Conservation (phyloP, 2,888 invertebrate genomes). For the Himalopsyche japonica region DNA sequence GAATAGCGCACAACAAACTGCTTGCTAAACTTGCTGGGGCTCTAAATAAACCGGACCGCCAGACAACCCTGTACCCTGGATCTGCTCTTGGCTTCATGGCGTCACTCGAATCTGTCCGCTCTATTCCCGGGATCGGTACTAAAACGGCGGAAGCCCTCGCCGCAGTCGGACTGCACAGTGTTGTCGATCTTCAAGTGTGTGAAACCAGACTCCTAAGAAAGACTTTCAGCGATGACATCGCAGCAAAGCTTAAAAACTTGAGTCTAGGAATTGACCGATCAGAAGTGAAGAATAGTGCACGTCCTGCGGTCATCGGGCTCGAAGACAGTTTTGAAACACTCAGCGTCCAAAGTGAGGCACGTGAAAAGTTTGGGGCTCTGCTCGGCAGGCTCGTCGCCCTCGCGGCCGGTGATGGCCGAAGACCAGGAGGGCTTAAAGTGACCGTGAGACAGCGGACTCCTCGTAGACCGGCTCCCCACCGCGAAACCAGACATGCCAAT, state of each 20-base stretch:
- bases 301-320: slow-evolving; percentile 77
- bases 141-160: slow-evolving; percentile 64
- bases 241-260: slow-evolving; percentile 69
- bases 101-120: slow-evolving; percentile 63
- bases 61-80: slow-evolving; percentile 76
- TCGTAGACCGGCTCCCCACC: slow-evolving; percentile 65
- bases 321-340: slow-evolving; percentile 79
- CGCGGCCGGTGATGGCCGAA: slow-evolving; percentile 77
- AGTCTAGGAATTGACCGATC: slow-evolving; percentile 76
- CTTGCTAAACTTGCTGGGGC: slow-evolving; percentile 77
- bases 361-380: slow-evolving; percentile 70
- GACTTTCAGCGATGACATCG: slow-evolving; percentile 69
- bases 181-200: slow-evolving; percentile 69
- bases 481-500: slow-evolving; percentile 77
- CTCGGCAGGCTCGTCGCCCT: slow-evolving; percentile 71
- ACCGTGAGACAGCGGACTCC: slow-evolving; percentile 75
- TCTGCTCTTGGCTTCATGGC: slow-evolving; percentile 68
- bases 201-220: slow-evolving; percentile 63
- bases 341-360: slow-evolving; percentile 72
- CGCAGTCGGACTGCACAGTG: slow-evolving; percentile 65
- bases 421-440: slow-evolving; percentile 74
- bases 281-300: slow-evolving; percentile 73
- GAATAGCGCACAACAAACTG: slow-evolving; percentile 82
- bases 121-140: slow-evolving; percentile 77
- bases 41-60: slow-evolving; percentile 79